Evolutionary conservation across 1,140 invertebrate genomes (phyloP).

Genomic region (Nylanderia fulva): DNA sequence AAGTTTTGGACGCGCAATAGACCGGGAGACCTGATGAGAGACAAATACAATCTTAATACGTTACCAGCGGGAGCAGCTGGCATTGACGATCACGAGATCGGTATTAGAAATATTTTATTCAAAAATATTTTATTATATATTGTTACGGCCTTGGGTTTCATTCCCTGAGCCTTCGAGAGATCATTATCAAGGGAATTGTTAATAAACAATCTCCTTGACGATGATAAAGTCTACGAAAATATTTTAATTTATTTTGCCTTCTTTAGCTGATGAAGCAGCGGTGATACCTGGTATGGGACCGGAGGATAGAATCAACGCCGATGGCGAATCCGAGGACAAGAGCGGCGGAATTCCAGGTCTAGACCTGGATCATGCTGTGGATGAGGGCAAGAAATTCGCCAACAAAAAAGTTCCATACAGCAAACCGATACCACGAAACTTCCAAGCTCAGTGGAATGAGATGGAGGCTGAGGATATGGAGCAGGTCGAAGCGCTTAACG

Average conservation of each 20-base stretch:
- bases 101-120: slow-evolving; percentile 76
- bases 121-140: too few species aligned
- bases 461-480: slow-evolving; percentile 88
- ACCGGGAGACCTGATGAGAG: slow-evolving; percentile 98
- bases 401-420: slow-evolving; percentile 96
- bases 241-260: slow-evolving; percentile 27
- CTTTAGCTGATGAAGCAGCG: slow-evolving; percentile 90
- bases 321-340: slow-evolving; percentile 83
- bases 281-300: slow-evolving; percentile 98
- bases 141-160: too few species aligned
- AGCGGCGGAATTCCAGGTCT: slow-evolving; percentile 92
- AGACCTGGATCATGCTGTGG: slow-evolving; percentile 92
- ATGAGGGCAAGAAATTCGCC: slow-evolving; percentile 89
- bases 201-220: too few species aligned
- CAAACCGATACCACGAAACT: slow-evolving; percentile 97
- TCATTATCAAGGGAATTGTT: too few species aligned
- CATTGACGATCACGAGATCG: slow-evolving; percentile 91
- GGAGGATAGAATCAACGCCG: slow-evolving; percentile 93
- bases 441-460: slow-evolving; percentile 98
- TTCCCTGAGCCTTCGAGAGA: too few species aligned
- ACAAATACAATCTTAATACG: slow-evolving; percentile 98
- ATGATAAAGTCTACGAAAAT: slow-evolving; percentile 16
- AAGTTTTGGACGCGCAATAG: slow-evolving; percentile 99
- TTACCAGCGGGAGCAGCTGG: slow-evolving; percentile 91
- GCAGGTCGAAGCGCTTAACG: slow-evolving; percentile 86